Evolutionary conservation across 2,797 vertebrate species (phyloP).

Genomic region (Micromesistius poutassou): DNA sequence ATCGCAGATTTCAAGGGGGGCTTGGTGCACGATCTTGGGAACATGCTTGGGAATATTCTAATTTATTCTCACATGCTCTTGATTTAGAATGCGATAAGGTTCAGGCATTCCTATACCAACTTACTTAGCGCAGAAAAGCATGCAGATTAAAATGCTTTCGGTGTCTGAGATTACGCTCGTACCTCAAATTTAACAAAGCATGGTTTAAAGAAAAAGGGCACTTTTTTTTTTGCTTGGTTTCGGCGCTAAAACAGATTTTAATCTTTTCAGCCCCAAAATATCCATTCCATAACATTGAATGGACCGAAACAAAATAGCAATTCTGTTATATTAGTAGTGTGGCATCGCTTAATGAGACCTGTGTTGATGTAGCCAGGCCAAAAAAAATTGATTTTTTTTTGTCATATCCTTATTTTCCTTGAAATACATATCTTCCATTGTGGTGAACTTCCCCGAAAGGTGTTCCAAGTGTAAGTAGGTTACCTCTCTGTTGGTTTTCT

Average conservation of each 20-base stretch:
- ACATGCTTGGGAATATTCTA: neutral
- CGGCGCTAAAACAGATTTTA: neutral
- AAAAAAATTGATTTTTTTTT: no score
- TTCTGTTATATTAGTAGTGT: neutral
- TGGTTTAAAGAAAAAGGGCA: no score
- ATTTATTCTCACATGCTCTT: neutral
- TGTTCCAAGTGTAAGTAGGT: neutral
- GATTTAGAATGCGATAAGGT: neutral
- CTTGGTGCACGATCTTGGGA: neutral
- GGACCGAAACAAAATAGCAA: neutral
- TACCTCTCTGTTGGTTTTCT: neutral
- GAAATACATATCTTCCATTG: neutral
- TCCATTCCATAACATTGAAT: no score
- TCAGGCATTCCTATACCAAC: neutral
- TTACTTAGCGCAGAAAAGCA: neutral
- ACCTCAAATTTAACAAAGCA: neutral
- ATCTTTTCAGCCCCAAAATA: neutral
- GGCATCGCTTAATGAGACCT: neutral
- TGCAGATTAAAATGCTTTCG: neutral
- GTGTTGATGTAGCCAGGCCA: neutral
- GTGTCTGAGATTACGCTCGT: no score
- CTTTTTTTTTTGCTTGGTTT: no score
- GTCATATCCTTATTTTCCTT: neutral
- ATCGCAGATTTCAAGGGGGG: neutral
- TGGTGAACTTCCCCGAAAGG: neutral